Conservation (phyloP, 53 echinoderm and acorn worm species). For the Temnopleurus reevesii region DNA sequence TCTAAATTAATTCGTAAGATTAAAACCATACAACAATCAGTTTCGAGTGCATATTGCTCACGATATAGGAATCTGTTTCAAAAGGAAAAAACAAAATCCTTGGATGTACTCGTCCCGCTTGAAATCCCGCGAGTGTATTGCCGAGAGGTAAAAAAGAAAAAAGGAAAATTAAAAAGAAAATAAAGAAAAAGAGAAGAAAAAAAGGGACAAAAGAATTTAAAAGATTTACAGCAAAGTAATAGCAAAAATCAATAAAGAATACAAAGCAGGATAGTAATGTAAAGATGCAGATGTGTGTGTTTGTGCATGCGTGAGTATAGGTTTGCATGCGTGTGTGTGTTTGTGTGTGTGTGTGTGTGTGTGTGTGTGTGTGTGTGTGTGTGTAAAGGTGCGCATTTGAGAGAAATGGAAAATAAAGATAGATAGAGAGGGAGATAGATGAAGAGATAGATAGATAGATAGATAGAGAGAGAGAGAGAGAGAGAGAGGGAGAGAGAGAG, state of each 20-base stretch:
- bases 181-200: not conserved
- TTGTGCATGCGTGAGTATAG: too few relatives aligned
- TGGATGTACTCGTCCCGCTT: not conserved
- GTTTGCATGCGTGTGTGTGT: too few relatives aligned
- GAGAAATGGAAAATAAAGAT: not conserved
- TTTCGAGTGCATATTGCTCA: not conserved
- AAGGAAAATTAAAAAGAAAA: not conserved
- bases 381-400: not conserved
- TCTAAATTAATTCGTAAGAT: slow-evolving; percentile 23
- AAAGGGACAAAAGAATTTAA: not conserved
- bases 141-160: not conserved
- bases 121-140: not conserved
- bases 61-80: not conserved
- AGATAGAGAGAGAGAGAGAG: not conserved
- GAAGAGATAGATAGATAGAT: not conserved
- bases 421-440: not conserved
- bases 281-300: not conserved
- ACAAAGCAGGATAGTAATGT: not conserved
- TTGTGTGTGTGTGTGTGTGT: too few relatives aligned
- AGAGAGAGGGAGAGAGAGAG: not conserved
- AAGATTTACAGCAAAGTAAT: not conserved
- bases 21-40: not conserved
- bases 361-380: not conserved
- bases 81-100: slow-evolving; percentile 11
- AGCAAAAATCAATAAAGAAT: not conserved